Percentiles rank a stretch among this genome's conserved stretches.
These are phyloP conservation scores for Caloenas nicobarica DNA, from an alignment of 2,113 vertebrate genomes.

Conservation along the genomic window DNA sequence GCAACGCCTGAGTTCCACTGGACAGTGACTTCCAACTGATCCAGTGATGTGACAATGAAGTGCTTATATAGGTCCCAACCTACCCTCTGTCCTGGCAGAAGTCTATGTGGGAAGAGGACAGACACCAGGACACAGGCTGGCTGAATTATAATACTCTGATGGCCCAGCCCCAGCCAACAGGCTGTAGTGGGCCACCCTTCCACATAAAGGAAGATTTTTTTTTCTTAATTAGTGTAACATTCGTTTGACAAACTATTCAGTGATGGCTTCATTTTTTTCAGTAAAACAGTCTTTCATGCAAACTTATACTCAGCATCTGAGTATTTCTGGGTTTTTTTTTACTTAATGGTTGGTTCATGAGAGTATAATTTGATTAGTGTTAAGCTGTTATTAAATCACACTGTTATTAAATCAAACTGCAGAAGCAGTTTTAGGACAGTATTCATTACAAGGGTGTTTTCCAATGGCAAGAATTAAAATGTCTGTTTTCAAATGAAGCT, in stretches of 20 bases:
- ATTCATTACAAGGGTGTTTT: not conserved
- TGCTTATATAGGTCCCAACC: not conserved
- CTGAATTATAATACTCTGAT: not conserved
- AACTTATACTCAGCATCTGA: not conserved
- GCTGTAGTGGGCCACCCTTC: not conserved
- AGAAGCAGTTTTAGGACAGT: not conserved
- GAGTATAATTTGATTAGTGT: not conserved
- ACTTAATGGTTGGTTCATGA: not conserved
- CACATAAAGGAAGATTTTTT: not conserved
- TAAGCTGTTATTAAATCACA: not conserved
- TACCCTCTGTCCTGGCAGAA: not conserved
- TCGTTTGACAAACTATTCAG: not conserved
- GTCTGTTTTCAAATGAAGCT: not conserved
- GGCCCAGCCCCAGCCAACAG: not conserved
- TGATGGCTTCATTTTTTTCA: not conserved
- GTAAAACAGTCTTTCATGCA: not conserved
- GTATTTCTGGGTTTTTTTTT: not conserved
- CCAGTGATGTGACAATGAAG: not conserved
- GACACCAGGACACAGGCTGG: not conserved
- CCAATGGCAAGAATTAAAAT: not conserved
- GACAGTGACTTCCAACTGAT: not conserved
- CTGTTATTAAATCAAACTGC: not conserved
- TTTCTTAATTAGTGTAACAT: not conserved
- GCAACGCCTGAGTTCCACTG: not conserved
- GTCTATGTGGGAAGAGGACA: rapidly evolving